Evolutionary conservation across 2,888 invertebrate genomes (phyloP), one percentile per base, ranked within the genome.

Genomic region (Ophion ventricosus): DNA sequence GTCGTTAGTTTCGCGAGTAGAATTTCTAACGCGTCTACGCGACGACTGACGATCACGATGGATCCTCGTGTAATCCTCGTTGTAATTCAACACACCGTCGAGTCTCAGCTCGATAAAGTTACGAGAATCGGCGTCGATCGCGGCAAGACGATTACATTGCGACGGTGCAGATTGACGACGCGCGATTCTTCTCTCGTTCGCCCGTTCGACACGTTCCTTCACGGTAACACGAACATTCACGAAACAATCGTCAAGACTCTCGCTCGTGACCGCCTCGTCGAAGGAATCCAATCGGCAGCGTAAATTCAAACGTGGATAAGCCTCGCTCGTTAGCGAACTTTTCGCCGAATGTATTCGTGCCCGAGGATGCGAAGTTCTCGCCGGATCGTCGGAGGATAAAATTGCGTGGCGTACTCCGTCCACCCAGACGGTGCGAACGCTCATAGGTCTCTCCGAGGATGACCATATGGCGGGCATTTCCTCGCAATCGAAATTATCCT

Each of bases 371-470:
- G 90, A 86, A 1, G 93, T 86, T 25, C 72, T 73, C 23, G 82
- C 81, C 8, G 94, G 96, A 92, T 96, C 96, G 93, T 96, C 95
- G 82, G 95, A 94, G 7, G 95, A 94, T 73, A 97, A 94, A 69
- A 97, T 95, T 23, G 96, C 96, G 94, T 96, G 96, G 87, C 96
- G 94, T 88, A 95, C 95, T 25, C 96, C 96, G 90, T 96, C 95
- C 82, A 96, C 95, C 97, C 97, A 97, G 75, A 95, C 93, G 0
- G 95, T 95, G 82, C 93, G 93, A 49, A 95, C 94, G 85, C 94
- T 95, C 26, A 95, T 92, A 3, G 95, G 95, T 83, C 95, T 92
- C 85, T 94, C 94, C 83, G 95, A 95, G 1, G 95, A 94, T 86
- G 95, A 94, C 95, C 95, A 95, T 84, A 94, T 94, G 8, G 94